Percentiles rank a stretch among this genome's conserved stretches.
These are phyloP conservation scores for Urechis unicinctus DNA, from an alignment of 2,888 invertebrate genomes.

Conservation along the genomic window DNA sequence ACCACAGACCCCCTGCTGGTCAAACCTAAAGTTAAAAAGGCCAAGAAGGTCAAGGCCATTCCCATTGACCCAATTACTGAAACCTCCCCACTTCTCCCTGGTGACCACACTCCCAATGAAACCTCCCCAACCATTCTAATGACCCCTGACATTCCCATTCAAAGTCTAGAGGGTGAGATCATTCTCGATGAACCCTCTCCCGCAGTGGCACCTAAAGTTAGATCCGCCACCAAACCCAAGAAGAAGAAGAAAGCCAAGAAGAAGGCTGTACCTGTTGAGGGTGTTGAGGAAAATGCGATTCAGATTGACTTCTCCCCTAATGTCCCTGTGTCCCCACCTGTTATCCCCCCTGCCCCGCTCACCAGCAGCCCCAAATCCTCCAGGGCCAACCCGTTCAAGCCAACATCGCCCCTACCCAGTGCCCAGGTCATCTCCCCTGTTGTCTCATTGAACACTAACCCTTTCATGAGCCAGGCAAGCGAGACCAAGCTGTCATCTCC, in stretches of 20 bases:
- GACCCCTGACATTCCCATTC: no score
- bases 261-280: not conserved
- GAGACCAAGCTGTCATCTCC: no score
- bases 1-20: not conserved
- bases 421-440: not conserved
- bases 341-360: not conserved
- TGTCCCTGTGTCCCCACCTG: not conserved
- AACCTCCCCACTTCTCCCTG: not conserved
- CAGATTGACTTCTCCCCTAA: not conserved
- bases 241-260: not conserved
- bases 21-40: not conserved
- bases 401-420: no score
- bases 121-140: no score
- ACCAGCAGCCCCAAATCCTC: no score
- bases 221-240: not conserved
- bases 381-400: not conserved
- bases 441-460: not conserved
- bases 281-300: not conserved
- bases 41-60: not conserved
- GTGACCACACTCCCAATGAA: no score
- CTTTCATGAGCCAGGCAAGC: not conserved
- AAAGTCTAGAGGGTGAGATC: no score
- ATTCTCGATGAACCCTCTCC: no score
- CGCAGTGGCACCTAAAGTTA: no score
- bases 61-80: not conserved